Evolutionary conservation across 1,140 invertebrate species (phyloP), one percentile per base, ranked within the genome.

Genomic region (Listronotus oregonensis): DNA sequence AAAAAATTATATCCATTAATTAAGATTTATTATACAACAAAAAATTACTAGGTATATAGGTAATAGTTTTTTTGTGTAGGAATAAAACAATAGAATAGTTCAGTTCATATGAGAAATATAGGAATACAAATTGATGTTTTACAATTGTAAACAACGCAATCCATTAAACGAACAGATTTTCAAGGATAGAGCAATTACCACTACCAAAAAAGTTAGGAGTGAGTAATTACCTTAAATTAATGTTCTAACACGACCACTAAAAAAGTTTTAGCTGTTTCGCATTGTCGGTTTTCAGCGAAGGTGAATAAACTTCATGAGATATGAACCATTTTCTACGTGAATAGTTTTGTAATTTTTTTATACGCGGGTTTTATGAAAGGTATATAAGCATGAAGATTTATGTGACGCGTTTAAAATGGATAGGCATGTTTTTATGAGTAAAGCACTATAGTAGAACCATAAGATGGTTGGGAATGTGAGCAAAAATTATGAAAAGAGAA

Each of bases 131-230:
- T 12, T 37, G 34, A 10, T 37, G 34, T 37, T 37, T 37, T 15
- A 14, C 5, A 39, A 31, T 37, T 37, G 12, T 54, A 34, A 54
- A 54, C 51, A 18, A 54, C 51, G 17, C 11, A 54, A 54, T 6
- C 14, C 31, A 54, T 54, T 54, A 54, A 15, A 31, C 51, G 34
- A 34, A 31, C 27, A 54, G 14, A 39, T 54, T 54, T 54, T 54
- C 51, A 54, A 54, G 51, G 51, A 54, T 54, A 39, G 32, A n/a
- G 32, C 32, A 54, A 54, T 54, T 54, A 54, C 51, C 12, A 15
- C 6, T n/a, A 54, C 31, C 51, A 27, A 54, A 54, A 54, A 54
- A 54, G 32, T 54, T 54, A 8, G 5, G 51, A 54, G 34, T 54
- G 51, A 54, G 12, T 54, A 31, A 49, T 49, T 49, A 21, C 46